These are phyloP conservation scores for Scytalopus superciliaris DNA, from an alignment of 2,113 vertebrate genomes.

Conservation along the genomic window DNA sequence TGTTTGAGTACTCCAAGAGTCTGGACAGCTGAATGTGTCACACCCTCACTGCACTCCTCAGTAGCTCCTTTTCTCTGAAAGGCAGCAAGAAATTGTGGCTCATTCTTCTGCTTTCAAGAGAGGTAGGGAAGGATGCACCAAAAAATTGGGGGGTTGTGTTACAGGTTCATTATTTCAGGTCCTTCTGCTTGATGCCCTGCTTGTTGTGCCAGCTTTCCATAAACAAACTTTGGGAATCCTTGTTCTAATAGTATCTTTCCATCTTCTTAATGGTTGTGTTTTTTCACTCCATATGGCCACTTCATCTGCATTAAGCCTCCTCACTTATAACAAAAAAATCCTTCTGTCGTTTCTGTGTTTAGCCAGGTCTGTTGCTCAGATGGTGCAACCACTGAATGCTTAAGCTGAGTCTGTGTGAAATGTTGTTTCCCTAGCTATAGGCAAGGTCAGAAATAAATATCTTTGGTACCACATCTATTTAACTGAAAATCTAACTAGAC, in stretches of 20 bases:
- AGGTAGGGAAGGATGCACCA: background rate
- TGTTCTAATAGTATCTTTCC: conserved; percentile 57
- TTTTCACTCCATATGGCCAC: conserved; percentile 67
- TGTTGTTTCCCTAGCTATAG: conserved; percentile 40
- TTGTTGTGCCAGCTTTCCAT: conserved; percentile 35
- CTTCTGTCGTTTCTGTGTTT: conserved; percentile 64
- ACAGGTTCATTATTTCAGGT: conserved; percentile 1
- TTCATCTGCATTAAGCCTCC: conserved; percentile 62
- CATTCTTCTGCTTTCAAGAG: background rate
- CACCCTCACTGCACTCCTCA: background rate
- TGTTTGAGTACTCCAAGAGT: background rate
- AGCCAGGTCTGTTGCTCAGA: conserved; percentile 64
- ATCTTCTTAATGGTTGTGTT: conserved; percentile 54
- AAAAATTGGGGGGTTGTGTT: background rate
- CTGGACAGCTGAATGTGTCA: background rate
- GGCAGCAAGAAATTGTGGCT: background rate
- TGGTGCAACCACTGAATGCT: conserved; percentile 28
- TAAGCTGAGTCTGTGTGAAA: conserved; percentile 27
- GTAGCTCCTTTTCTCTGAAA: background rate
- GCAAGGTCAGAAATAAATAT: conserved; percentile 48
- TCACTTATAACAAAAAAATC: conserved; percentile 55
- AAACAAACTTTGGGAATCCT: conserved; percentile 66
- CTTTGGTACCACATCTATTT: conserved; percentile 21
- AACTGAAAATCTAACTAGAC: conserved; percentile 41
- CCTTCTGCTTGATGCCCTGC: background rate